phyloP scores from a whole-genome alignment of 2,113 vertebrate genomes.

The Paramormyrops kingsleyae region DNA sequence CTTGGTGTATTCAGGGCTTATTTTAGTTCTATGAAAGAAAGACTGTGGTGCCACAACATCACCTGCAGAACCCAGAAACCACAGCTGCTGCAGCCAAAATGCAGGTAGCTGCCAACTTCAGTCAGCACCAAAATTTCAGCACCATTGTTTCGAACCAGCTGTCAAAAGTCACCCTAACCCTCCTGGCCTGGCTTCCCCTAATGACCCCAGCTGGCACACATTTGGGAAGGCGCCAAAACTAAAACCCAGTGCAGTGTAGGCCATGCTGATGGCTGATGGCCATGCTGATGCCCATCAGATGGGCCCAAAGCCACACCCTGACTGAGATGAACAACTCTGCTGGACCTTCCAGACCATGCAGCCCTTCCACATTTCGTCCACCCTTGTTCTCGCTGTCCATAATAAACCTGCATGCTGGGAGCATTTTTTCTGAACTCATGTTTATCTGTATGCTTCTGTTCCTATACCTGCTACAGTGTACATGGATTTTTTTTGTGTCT shows the following conservation, averaged over 20 bases:
- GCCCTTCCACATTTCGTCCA: neutral
- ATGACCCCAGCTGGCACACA: no score
- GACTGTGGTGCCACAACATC: neutral
- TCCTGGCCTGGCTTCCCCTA: neutral
- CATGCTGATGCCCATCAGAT: neutral
- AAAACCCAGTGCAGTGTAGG: no score
- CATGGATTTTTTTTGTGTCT: neutral
- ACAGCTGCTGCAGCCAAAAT: neutral
- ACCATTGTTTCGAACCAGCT: neutral
- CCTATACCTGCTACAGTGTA: neutral
- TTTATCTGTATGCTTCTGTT: neutral
- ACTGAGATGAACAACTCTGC: neutral
- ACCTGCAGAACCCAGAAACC: neutral
- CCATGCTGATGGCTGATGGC: no score
- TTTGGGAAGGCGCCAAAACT: no score
- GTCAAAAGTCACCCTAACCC: neutral
- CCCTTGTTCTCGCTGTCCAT: neutral
- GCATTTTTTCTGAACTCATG: neutral
- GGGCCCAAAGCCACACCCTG: neutral
- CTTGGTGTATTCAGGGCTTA: neutral
- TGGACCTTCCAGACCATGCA: neutral
- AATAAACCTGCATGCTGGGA: neutral
- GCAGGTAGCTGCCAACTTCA: neutral
- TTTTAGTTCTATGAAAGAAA: neutral
- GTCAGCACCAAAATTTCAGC: neutral